phyloP scores from a whole-genome alignment of 2,888 invertebrate species.

The Mythimna pallens region DNA sequence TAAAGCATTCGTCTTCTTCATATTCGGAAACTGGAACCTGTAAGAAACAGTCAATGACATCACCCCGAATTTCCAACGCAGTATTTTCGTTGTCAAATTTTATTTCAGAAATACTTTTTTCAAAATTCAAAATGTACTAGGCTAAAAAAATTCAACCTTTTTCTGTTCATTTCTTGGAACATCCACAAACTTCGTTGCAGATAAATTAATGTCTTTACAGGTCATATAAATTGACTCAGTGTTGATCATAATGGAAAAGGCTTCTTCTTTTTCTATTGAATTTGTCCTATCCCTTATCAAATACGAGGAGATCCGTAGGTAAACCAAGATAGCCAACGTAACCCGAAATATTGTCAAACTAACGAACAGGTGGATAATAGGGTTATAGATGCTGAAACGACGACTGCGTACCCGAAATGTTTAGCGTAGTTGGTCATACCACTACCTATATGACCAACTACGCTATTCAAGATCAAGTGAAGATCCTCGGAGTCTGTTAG shows the following conservation, averaged over 20 bases:
- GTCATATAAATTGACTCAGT: not conserved
- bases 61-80: not conserved
- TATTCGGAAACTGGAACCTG: slow-evolving; percentile 28
- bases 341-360: no score
- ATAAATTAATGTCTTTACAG: not conserved
- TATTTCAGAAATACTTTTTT: not conserved
- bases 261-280: not conserved
- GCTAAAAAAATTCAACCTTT: not conserved
- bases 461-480: no score
- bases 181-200: not conserved
- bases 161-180: not conserved
- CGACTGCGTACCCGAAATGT: no score
- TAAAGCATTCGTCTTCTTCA: slow-evolving; percentile 24
- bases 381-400: no score
- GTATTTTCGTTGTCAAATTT: not conserved
- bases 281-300: not conserved
- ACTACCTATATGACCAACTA: no score
- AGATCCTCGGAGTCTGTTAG: no score
- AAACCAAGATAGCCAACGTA: no score
- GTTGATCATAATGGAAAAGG: not conserved
- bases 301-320: no score
- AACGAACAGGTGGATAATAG: no score
- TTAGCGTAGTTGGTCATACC: no score
- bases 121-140: not conserved
- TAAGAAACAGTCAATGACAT: not conserved